Base-by-base conservation (phyloP, 2,113 vertebrate genomes). In the Anhinga anhinga region DNA sequence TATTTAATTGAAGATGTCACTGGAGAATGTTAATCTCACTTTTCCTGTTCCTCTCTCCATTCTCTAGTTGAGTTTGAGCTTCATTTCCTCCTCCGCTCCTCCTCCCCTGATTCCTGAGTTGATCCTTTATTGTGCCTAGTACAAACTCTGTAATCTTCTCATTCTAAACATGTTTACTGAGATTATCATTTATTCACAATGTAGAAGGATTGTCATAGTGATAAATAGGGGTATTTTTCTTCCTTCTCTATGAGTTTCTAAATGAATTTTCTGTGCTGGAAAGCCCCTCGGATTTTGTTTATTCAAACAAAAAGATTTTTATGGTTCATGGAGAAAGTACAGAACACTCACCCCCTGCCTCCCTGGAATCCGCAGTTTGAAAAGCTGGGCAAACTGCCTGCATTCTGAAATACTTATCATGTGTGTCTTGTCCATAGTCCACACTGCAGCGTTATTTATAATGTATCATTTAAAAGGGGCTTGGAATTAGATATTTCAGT, bases 141-240 rank as follows among this genome's bases (percentile, higher is more conserved):
- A n/a, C 36, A 97, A 96, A 90, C 36, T 87, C 88, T 30, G 65
- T 42, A 94, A 58, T 62, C 82, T 81, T 96, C 78, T 92, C 36
- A 82, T 82, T 93, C 69, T 91, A 93, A 96, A 72, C 63, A 69
- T 72, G 22, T 84, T 88, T 71, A 10, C 67, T 77, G 72, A 67
- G 38, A 53, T 83, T 66, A 96, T 73, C 8, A 3, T 67, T 95
- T 85, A 55, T 90, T 95, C 52, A 90, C 71, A 72, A 77, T 14
- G 52, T 45, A 44, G 83, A 90, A 84, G 78, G 82, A 94, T 44
- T 92, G 30, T 80, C 92, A 92, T 74, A 92, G 66, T 95, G 72
- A 96, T 85, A 96, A 94, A 97, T 59, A 81, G 74, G 23, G 15
- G 9, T 27, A 78, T 77, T 95, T 73, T 88, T 55, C 38, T 85